Percentiles rank a stretch among this genome's conserved stretches.
Conservation (phyloP, 2,113 vertebrate genomes). For the Channa maculata region DNA sequence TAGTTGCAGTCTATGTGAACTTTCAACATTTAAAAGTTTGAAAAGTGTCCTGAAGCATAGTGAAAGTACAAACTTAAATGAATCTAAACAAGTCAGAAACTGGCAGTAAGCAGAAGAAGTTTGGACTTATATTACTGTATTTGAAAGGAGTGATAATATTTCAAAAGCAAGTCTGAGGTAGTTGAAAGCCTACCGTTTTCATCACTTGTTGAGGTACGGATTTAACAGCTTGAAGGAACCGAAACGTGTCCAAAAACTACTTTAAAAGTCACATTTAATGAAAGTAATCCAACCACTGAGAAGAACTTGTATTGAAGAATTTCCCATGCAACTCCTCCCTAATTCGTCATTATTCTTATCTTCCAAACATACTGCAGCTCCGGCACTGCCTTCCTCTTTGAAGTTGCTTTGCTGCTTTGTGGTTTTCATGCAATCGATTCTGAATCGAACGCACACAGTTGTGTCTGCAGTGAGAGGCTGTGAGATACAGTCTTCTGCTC, state of each 20-base stretch:
- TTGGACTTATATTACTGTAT: not conserved
- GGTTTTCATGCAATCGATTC: slow-evolving; percentile 41
- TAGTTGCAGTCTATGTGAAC: slow-evolving; percentile 6
- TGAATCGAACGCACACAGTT: slow-evolving; percentile 16
- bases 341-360: slow-evolving; percentile 11
- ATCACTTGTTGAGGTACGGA: not conserved
- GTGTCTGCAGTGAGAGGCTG: slow-evolving; percentile 17
- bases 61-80: not conserved
- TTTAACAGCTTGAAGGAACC: not conserved
- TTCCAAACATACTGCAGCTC: slow-evolving; percentile 3
- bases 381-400: slow-evolving; percentile 36
- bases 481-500: not conserved
- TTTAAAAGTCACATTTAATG: slow-evolving; percentile 19
- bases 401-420: slow-evolving; percentile 35
- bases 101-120: not conserved
- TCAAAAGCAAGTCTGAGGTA: not conserved
- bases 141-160: not conserved
- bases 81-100: not conserved
- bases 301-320: slow-evolving; percentile 16
- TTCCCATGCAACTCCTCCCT: slow-evolving; percentile 2
- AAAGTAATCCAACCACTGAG: slow-evolving; percentile 12
- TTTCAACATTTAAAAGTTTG: slow-evolving; percentile 14
- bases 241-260: slow-evolving; percentile 21
- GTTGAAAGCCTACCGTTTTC: not conserved
- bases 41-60: slow-evolving; percentile 11